Base-by-base conservation (phyloP, 2,888 invertebrate genomes). In the Chymomyza procnemis region DNA sequence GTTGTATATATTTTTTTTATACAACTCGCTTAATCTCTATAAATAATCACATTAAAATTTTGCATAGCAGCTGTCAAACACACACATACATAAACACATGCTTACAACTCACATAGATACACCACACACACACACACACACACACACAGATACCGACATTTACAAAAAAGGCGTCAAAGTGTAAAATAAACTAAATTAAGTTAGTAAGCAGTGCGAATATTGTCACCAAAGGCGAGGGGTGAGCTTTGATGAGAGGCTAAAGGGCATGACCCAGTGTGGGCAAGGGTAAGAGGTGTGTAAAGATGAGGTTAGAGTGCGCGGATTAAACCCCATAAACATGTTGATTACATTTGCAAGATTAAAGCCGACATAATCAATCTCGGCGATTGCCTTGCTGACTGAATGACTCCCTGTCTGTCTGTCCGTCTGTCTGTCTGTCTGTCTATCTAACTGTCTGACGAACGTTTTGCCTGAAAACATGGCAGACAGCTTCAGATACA, bases 281-380 rank as follows among this genome's bases (percentile, higher is more conserved):
- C 47, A 50, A 50, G 50, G 50, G 9, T 41, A 41, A 41, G 26
- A 26, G 26, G 2, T 22, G 22, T 22, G 22, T 1, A 6, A 8
- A 26, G 26, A 6, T 26, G 26, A 26, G 26, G n/a, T 58, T n/a
- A 18, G 18, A 41, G 14, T 41, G 18, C 34, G 14, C 62, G n/a
- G n/a, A 46, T 41, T 56, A 59, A 74, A 71, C 66, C 70, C 66
- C 62, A 73, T 70, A 73, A 71, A 70, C 75, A 74, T 72, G 77
- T 75, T 78, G 83, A 83, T 78, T 75, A 77, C 79, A 77, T 75
- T 83, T 74, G 64, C 72, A 76, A 76, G 75, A 81, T 81, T 81
- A 75, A 76, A 78, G 78, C 71, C 80, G 83, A 73, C 76, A 76
- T 75, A 83, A 82, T 82, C 83, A 83, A 85, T 82, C 81, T 82